Conservation (phyloP, 2,113 vertebrate genomes). For the Gymnorhina tibicen region DNA sequence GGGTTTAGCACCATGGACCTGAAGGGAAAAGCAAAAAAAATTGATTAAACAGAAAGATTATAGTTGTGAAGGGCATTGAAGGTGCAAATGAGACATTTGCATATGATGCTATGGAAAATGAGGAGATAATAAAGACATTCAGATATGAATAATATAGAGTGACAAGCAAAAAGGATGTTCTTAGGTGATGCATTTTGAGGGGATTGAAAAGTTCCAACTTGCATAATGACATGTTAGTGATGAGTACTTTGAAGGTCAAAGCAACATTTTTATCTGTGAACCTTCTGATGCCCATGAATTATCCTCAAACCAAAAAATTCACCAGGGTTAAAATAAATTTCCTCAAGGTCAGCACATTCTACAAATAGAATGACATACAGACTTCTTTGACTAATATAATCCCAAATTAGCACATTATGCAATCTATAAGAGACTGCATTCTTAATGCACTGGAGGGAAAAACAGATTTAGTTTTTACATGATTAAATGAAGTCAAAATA, state of each 20-base stretch:
- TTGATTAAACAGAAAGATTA: background rate
- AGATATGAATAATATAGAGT: conserved; percentile 22
- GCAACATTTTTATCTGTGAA: conserved; percentile 16
- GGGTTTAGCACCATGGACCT: background rate
- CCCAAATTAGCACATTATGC: conserved; percentile 6
- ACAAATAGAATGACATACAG: background rate
- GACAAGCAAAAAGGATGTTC: conserved; percentile 44
- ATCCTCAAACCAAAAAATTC: conserved; percentile 1
- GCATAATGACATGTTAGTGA: conserved; percentile 20
- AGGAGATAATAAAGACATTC: conserved; percentile 44
- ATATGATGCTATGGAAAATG: conserved; percentile 27
- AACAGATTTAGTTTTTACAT: background rate
- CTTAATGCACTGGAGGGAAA: background rate
- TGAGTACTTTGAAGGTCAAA: conserved; percentile 45
- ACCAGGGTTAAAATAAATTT: conserved; percentile 43
- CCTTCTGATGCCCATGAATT: background rate
- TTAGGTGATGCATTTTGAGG: conserved; percentile 34
- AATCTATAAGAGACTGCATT: background rate
- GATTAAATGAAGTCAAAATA: conserved; percentile 12
- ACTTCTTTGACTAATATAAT: background rate
- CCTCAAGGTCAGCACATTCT: conserved; percentile 6
- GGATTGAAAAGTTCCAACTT: conserved; percentile 27
- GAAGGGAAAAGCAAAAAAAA: background rate
- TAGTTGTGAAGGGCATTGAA: conserved; percentile 13
- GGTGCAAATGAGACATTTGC: background rate